These are phyloP conservation scores for Lagopus muta DNA, from an alignment of 2,113 vertebrate species.

Conservation along the genomic window DNA sequence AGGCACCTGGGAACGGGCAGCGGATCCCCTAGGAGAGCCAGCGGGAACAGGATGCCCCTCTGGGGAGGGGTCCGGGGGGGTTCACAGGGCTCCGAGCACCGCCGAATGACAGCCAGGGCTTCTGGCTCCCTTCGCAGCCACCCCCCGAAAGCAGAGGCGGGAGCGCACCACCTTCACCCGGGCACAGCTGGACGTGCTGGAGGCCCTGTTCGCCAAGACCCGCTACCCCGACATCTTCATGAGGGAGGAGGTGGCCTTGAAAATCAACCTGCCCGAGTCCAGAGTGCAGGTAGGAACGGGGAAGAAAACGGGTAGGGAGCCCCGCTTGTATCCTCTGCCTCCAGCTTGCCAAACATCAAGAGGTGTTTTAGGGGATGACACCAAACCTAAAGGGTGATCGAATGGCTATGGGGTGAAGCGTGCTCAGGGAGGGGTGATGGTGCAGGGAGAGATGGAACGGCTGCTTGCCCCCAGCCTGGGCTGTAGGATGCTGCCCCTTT, in stretches of 20 bases:
- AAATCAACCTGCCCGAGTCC: conserved; percentile 97
- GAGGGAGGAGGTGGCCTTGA: conserved; percentile 96
- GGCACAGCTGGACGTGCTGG: conserved; percentile 94
- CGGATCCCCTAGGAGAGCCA: fast-evolving
- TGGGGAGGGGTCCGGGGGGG: neutral
- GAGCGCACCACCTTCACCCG: conserved; percentile 97
- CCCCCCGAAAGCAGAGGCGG: conserved; percentile 94
- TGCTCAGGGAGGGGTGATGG: neutral
- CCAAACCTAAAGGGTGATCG: neutral
- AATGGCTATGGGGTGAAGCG: neutral
- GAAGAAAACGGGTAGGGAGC: too few relatives aligned
- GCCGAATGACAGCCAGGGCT: conserved; percentile 64
- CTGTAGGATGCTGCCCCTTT: fast-evolving
- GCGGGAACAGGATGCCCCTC: fast-evolving
- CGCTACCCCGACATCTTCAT: conserved; percentile 99
- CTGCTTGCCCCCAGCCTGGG: neutral
- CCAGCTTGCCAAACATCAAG: too few relatives aligned
- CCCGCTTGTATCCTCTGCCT: fast-evolving
- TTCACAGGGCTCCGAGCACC: neutral
- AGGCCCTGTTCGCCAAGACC: conserved; percentile 95
- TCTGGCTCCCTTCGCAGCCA: conserved; percentile 79
- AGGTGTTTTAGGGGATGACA: fast-evolving
- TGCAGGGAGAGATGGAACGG: fast-evolving
- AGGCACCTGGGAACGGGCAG: neutral
- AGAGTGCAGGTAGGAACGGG: conserved; percentile 87